phyloP scores from a whole-genome alignment of 2,888 invertebrate species.

The Hypolimnas misippus region DNA sequence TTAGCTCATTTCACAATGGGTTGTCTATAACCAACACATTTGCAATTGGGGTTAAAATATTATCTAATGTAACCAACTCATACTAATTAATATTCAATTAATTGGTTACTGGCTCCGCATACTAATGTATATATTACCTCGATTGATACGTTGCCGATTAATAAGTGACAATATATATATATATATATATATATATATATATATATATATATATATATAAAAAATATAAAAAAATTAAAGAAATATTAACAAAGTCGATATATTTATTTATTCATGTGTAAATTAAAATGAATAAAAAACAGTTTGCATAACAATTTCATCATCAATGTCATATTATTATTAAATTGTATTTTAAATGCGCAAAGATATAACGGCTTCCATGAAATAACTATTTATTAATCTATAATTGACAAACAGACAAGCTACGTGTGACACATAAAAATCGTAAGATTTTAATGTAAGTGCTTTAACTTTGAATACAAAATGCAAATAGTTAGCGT shows the following conservation, averaged over 20 bases:
- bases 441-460: conserved; percentile 14
- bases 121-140: conserved; percentile 27
- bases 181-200: not conserved
- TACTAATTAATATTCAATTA: conserved; percentile 39
- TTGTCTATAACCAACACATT: conserved; percentile 30
- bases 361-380: no score
- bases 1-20: conserved; percentile 24
- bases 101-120: conserved; percentile 32
- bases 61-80: conserved; percentile 35
- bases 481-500: conserved; percentile 27
- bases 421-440: conserved; percentile 27
- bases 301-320: no score
- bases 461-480: conserved; percentile 21
- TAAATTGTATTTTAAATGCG: no score
- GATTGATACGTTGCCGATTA: not conserved
- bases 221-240: no score
- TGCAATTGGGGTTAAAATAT: conserved; percentile 39
- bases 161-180: not conserved
- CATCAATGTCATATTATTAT: no score
- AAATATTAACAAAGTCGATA: no score
- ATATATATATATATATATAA: no score
- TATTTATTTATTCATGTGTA: no score
- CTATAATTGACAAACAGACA: not conserved
- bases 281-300: no score
- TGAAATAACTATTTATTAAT: not conserved